Evolutionary conservation across 2,888 invertebrate genomes (phyloP).

Genomic region (Sthenelais limicola): DNA sequence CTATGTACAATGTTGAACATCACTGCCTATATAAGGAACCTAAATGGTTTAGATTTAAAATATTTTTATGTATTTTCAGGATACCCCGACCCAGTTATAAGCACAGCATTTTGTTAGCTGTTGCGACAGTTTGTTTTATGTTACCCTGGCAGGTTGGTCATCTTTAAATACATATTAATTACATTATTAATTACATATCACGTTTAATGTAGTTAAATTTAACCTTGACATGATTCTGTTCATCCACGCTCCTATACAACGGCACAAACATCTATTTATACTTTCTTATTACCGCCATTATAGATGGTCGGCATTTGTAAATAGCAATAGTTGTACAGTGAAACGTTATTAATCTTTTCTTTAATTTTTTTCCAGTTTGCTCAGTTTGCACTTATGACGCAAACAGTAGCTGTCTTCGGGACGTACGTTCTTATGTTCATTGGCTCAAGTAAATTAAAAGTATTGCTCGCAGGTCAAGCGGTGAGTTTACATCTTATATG

Average conservation of each 20-base stretch:
- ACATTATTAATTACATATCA: no score
- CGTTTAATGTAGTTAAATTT: no score
- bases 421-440: conserved; percentile 77
- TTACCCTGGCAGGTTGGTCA: conserved; percentile 74
- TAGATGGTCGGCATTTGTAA: not conserved
- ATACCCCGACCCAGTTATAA: conserved; percentile 42
- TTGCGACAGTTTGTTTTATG: conserved; percentile 72
- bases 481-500: no score
- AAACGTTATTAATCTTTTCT: not conserved
- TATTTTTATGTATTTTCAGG: conserved; percentile 11
- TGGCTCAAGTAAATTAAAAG: conserved; percentile 66
- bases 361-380: conserved; percentile 82
- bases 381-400: conserved; percentile 85
- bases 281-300: not conserved
- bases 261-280: not conserved
- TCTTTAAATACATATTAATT: conserved; percentile 53
- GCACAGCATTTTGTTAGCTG: conserved; percentile 62
- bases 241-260: not conserved
- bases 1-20: no score
- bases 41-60: not conserved
- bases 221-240: no score
- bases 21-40: no score
- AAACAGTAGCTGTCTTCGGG: conserved; percentile 81
- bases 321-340: not conserved
- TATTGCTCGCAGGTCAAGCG: conserved; percentile 72